These are phyloP conservation scores for Urosaurus nigricauda DNA, from an alignment of 2,797 vertebrate species.

Conservation along the genomic window DNA sequence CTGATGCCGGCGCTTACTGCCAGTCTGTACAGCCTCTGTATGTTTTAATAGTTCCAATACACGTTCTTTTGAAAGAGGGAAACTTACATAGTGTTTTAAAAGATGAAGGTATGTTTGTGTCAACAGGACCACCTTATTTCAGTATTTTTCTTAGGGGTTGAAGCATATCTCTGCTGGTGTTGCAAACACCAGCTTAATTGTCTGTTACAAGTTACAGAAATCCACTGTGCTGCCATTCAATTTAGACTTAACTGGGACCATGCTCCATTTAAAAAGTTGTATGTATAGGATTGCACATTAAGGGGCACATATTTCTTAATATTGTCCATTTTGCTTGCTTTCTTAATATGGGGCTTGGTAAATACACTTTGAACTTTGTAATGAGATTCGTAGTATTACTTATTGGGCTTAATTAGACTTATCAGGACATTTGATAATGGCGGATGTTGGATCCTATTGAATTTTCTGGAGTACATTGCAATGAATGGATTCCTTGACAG, in stretches of 20 bases:
- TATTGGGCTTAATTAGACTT: no score
- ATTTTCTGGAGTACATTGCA: no score
- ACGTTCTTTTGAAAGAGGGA: background rate
- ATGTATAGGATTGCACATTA: background rate
- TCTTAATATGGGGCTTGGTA: background rate
- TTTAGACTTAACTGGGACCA: background rate
- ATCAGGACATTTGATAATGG: no score
- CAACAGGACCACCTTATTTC: background rate
- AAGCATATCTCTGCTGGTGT: background rate
- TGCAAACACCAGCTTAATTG: background rate
- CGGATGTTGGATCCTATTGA: no score
- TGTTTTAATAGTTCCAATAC: background rate
- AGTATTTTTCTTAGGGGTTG: background rate
- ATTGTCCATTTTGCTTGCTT: background rate
- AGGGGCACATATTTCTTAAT: background rate
- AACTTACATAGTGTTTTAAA: background rate
- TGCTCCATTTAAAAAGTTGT: background rate
- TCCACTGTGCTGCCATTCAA: no score
- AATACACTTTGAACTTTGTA: background rate
- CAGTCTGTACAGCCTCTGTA: background rate
- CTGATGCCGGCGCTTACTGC: no score
- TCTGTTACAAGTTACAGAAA: background rate
- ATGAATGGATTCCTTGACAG: no score
- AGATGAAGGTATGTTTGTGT: background rate
- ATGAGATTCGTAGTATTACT: background rate